Conservation (phyloP, 2,113 vertebrate species). For the Aldabrachelys gigantea region DNA sequence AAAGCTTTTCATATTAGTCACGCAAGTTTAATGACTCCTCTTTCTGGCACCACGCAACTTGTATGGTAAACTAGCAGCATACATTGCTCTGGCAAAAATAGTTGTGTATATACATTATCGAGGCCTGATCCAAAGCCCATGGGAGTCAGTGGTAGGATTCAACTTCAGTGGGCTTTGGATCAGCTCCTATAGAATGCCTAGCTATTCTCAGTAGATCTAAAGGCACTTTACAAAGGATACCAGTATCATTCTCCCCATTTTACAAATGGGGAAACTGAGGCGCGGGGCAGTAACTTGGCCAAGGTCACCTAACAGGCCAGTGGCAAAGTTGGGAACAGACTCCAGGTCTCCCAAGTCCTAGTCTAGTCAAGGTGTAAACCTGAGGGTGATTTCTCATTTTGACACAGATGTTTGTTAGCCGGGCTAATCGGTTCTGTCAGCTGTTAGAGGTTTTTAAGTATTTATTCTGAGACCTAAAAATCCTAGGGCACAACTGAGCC, state of each 20-base stretch:
- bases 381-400: not conserved
- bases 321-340: not conserved
- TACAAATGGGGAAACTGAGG: not conserved
- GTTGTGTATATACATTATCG: not conserved
- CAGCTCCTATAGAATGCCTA: not conserved
- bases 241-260: not conserved
- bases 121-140: not conserved
- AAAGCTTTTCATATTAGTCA: not conserved
- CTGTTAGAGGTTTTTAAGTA: not conserved
- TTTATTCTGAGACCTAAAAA: not conserved
- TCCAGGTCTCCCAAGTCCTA: not conserved
- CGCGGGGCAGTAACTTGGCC: not conserved
- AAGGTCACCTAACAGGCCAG: not conserved
- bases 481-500: not conserved
- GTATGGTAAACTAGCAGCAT: not conserved
- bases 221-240: not conserved
- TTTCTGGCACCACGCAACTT: not conserved
- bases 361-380: not conserved
- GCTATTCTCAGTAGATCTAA: not conserved
- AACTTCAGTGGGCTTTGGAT: not conserved
- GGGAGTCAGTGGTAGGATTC: not conserved
- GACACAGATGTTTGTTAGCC: not conserved
- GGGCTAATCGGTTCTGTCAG: not conserved
- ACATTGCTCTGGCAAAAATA: not conserved
- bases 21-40: not conserved